phyloP scores from a whole-genome alignment of 2,888 invertebrate species.

The Eupeodes luniger region DNA sequence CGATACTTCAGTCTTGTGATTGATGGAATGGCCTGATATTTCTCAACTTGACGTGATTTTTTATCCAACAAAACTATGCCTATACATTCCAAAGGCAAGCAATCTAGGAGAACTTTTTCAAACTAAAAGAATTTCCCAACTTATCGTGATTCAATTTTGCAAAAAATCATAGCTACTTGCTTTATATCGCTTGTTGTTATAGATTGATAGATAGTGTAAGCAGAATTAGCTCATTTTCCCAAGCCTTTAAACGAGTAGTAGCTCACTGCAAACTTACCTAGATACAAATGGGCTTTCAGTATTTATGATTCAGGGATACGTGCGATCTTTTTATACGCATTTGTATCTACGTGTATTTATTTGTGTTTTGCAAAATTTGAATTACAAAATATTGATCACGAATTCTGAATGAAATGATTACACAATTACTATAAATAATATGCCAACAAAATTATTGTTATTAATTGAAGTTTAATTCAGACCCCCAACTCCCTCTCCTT shows the following conservation, averaged over 20 bases:
- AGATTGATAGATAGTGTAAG: slow-evolving; percentile 11
- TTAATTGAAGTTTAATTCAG: slow-evolving; percentile 56
- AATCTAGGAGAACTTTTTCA: slow-evolving; percentile 35
- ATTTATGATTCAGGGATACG: slow-evolving; percentile 19
- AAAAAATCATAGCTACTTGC: background rate
- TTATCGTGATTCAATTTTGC: slow-evolving; percentile 54
- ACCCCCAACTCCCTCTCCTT: background rate
- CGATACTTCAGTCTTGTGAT: slow-evolving; percentile 51
- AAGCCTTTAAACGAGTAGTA: slow-evolving; percentile 4
- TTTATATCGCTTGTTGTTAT: background rate
- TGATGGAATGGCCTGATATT: slow-evolving; percentile 54
- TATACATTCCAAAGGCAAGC: background rate
- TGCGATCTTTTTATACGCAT: slow-evolving; percentile 46
- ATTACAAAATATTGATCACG: slow-evolving; percentile 57
- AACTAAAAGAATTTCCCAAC: slow-evolving; percentile 41
- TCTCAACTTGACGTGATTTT: slow-evolving; percentile 44
- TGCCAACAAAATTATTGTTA: slow-evolving; percentile 31
- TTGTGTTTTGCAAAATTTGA: slow-evolving; percentile 44
- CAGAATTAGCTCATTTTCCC: slow-evolving; percentile 63
- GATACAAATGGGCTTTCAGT: background rate
- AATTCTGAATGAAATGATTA: slow-evolving; percentile 60
- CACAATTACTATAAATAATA: slow-evolving; percentile 60
- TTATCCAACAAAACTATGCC: background rate
- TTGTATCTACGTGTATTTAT: background rate
- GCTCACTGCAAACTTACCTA: background rate